Evolutionary conservation across 1,140 invertebrate genomes (phyloP), one percentile per base, ranked within the genome.

Genomic region (Cydia pomonella): DNA sequence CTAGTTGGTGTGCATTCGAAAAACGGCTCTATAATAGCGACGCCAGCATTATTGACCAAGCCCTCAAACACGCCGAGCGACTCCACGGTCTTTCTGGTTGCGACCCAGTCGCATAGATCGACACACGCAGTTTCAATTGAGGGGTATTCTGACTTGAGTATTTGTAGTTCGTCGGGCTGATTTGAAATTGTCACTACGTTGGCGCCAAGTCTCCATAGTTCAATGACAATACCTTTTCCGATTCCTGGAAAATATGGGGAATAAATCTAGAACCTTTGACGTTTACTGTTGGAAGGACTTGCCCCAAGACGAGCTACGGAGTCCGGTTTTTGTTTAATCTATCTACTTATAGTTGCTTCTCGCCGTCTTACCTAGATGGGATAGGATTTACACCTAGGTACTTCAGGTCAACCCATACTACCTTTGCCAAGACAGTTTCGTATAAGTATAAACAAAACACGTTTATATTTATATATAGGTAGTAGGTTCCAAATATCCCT

Each of bases 91-190:
- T 94, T 85, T 76, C 94, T 94, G 0, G 97, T 97, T 72, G 90
- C 92, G 1, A 95, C 88, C 97, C 97, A 99, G 79, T 98, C 93
- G 1, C 85, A 83, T 1, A 98, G 82, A 87, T 99, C 97, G 0
- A 96, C 94, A 29, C 93, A 90, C 3, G 95, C 93, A 7, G 94
- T 94, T 80, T 95, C 88, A 18, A 97, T 95, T 0, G 87, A 82
- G 1, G 96, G 95, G 84, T 94, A 91, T 86, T 96, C 94, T 27
- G 89, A 82, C 77, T 95, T 94, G 9, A 98, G 85, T 3, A 89
- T 93, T 3, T 95, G 93, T 33, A 97, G 91, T 82, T 96, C 94
- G 44, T 93, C 88, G 73, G 94, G 87, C 10, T 95, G 96, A 84
- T 95, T 94, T 1, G 96, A 96, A 2, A 98, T 69, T 1, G 96